Conservation (phyloP, 2,888 invertebrate genomes). For the Polydrusus cervinus region DNA sequence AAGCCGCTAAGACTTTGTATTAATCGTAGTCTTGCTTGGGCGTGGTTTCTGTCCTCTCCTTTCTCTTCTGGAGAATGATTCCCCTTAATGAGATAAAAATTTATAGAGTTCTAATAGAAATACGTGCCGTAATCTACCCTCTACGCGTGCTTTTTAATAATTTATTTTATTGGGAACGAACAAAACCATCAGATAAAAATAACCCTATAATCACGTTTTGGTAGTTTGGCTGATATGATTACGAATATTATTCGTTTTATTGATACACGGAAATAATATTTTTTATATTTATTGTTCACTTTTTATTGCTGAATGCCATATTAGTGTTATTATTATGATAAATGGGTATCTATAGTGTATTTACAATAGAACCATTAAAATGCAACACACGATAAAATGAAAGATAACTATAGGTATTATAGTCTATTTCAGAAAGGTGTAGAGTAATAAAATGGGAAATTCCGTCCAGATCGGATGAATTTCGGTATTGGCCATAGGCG, state of each 20-base stretch:
- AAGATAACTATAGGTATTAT: too few species aligned
- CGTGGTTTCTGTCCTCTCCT: too few species aligned
- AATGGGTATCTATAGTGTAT: not conserved
- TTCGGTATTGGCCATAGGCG: too few species aligned
- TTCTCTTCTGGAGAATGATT: too few species aligned
- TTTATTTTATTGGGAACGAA: constrained; percentile 13
- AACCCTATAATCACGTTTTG: constrained; percentile 50
- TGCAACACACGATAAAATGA: too few species aligned
- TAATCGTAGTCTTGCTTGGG: too few species aligned
- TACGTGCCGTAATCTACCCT: constrained; percentile 7
- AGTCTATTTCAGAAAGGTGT: too few species aligned
- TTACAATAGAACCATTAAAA: too few species aligned
- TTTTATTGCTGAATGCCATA: constrained; percentile 21
- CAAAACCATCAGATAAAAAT: constrained; percentile 42
- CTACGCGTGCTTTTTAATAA: constrained; percentile 20
- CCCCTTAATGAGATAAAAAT: too few species aligned
- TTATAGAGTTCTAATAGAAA: not conserved
- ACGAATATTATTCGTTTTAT: constrained; percentile 16
- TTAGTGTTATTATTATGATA: constrained; percentile 9
- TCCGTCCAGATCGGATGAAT: too few species aligned
- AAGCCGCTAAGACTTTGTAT: too few species aligned
- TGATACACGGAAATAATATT: constrained; percentile 28
- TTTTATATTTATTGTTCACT: constrained; percentile 38
- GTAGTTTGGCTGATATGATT: constrained; percentile 41
- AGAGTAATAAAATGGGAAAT: too few species aligned